Evolutionary conservation across 2,113 vertebrate species (phyloP), one percentile per base, ranked within the genome.

Genomic region (Neomonachus schauinslandi): DNA sequence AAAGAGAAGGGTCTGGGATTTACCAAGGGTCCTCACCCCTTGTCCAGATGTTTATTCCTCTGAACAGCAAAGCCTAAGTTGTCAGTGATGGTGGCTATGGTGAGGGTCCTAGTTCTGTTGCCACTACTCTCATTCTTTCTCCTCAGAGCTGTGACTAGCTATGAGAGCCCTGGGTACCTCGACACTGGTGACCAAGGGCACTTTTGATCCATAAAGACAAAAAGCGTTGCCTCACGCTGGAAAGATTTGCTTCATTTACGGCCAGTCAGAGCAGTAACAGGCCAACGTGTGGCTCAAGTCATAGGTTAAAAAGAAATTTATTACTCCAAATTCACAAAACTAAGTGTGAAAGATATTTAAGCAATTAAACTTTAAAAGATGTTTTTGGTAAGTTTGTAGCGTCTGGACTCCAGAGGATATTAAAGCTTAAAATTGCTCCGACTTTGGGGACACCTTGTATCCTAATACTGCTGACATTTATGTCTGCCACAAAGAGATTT

Each of bases 391-490:
- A 93, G 71, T 88, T 94, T 85, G 69, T 69, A 76, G 55, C n/a
- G 59, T 85, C 76, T 90, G 61, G 42, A 71, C 39, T 93, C 79
- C 67, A 55, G 80, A 91, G 55, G 46, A 57, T 92, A 77, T 90
- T 83, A 96, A 94, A 95, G 63, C 76, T 95, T 87, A 85, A 65
- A 69, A 61, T 83, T 82, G 10, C 13, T 39, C 18, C 65, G 94
- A 96, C 57, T 85, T 92, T 76, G 39, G 77, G 79, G n/a, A 46
- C 1, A 89, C 59, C 53, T 55, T 82, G 36, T 81, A 81, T 91
- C 67, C 39, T 89, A 87, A 71, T 76, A 86, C 80, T 94, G 71
- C 85, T 94, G 61, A 95, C 65, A 95, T 76, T 95, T 92, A 15
- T 79, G 42, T 74, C 5, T 83, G 22, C 2, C 74, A 5, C 19